Conservation (phyloP, 2,113 vertebrate genomes). For the Ivindomyrus marchei region DNA sequence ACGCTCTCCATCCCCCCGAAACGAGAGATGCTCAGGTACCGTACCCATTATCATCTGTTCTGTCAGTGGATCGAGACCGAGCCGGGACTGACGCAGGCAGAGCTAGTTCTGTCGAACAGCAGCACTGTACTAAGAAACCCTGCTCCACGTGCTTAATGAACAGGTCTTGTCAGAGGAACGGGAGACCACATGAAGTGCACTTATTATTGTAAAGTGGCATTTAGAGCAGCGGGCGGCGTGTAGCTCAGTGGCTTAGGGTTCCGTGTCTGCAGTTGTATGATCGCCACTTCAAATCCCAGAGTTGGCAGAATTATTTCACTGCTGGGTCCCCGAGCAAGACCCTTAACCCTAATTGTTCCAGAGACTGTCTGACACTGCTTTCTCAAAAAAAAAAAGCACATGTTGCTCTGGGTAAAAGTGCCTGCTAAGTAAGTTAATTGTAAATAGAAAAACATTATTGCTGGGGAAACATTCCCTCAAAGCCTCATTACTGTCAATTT, state of each 20-base stretch:
- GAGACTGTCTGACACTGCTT: not conserved
- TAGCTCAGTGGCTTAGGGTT: not conserved
- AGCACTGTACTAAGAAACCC: not conserved
- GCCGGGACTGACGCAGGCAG: not conserved
- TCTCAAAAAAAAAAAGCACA: not conserved
- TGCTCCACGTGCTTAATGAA: not conserved
- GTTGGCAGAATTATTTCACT: not conserved
- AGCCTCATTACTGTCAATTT: not conserved
- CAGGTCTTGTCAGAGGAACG: not conserved
- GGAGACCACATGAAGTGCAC: not conserved
- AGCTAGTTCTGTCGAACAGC: not conserved
- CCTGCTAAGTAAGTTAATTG: not conserved
- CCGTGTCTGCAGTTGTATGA: not conserved
- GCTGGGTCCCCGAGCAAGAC: not conserved
- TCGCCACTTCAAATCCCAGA: not conserved
- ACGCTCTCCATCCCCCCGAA: not conserved
- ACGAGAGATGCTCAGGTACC: constrained; percentile 44
- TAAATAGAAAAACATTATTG: not conserved
- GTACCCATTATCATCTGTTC: constrained; percentile 5
- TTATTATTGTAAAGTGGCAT: not conserved
- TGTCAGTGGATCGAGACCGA: not conserved
- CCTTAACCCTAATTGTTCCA: not conserved
- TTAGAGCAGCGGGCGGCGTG: not conserved
- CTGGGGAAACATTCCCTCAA: not conserved
- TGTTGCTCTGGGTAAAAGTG: not conserved